Base-by-base conservation (phyloP, 2,113 vertebrate species). In the Corythaeola cristata region DNA sequence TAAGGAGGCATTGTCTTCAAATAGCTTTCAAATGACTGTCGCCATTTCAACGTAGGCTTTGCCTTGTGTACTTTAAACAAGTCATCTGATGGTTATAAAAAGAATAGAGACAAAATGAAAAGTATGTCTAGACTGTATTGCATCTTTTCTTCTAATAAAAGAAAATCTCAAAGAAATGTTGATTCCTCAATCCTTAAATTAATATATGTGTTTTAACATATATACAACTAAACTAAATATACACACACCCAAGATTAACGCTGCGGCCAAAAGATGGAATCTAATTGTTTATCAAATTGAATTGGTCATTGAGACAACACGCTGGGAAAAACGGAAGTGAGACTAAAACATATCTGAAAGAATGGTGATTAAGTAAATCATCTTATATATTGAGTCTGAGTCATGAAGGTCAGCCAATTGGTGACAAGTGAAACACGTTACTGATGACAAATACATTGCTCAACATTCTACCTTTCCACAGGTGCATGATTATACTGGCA, bases 1-100 rank as follows among this genome's bases (percentile, higher is more conserved):
- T 99, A 99, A 3, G 99, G 99, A 95, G 99, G 99, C 99, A 99
- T 99, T 45, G 99, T 99, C 98, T 99, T 99, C 98, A 99, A 97
- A 97, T 99, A 99, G 97, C 98, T 99, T 98, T 99, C 99, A 98
- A 99, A 99, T 21, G 99, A 98, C 98, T 99, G 99, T 86, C 99
- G 98, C 99, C 99, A 99, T 96, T 99, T 99, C 86, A 99, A 85
- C 2, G 99, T 99, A 49, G 99, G 99, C 97, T 99, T 99, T 96
- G 99, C 98, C 96, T 99, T 99, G 98, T 99, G 99, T 60, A 99
- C 99, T 99, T 99, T 99, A 97, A 99, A 99, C 96, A 99, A 98
- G 95, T 99, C 99, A 91, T 99, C 99, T 99, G 98, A 60, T 74
- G 95, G 78, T 72, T 59, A 96, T 49, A 64, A 63, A 66, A 59